Evolutionary conservation across 2,797 vertebrate genomes (phyloP), one percentile per base, ranked within the genome.

Genomic region (Schizopygopsis pylzovi): DNA sequence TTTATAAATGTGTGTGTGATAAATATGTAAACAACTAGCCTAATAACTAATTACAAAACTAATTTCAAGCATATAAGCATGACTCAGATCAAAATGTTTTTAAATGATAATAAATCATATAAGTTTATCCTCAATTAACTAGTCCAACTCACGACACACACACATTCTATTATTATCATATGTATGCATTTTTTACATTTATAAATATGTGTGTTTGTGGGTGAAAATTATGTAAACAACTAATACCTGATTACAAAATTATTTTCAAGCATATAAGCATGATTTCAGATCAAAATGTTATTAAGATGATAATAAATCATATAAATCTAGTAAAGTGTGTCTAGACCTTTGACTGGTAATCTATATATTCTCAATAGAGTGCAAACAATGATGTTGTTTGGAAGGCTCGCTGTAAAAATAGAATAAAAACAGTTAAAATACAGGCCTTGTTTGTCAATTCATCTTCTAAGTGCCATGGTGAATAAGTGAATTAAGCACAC

Each of bases 401-500:
- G 47, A 16, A 33, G 45, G 39, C 18, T 67, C 41, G 37, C 18
- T 71, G 33, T 20, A 41, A 33, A 52, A 73, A 45, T 39, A 52
- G 43, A 67, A 45, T 47, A 54, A 77, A 67, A 77, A 77, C 45
- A 28, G 33, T 52, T 83, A 63, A 76, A 76, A 49, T 37, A 76
- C 52, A 67, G 22, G n/a, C 47, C 7, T 52, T 67, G 43, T 52
- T 54, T 84, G 47, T 9, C 59, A 77, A 54, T 81, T 70, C 15
- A 49, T 81, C 79, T 72, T 79, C 49, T 13, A 39, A 67, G 45
- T 77, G 59, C 82, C 72, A 77, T 77, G 72, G 73, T 22, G 65
- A 84, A 84, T 81, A 81, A 81, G 65, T 81, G 79, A 77, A 76
- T 84, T 85, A 85, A 3, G 5, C 83, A 85, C 61, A 70, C 65